Evolutionary conservation across 2,888 invertebrate species (phyloP).

Genomic region (Drosophila leonis): DNA sequence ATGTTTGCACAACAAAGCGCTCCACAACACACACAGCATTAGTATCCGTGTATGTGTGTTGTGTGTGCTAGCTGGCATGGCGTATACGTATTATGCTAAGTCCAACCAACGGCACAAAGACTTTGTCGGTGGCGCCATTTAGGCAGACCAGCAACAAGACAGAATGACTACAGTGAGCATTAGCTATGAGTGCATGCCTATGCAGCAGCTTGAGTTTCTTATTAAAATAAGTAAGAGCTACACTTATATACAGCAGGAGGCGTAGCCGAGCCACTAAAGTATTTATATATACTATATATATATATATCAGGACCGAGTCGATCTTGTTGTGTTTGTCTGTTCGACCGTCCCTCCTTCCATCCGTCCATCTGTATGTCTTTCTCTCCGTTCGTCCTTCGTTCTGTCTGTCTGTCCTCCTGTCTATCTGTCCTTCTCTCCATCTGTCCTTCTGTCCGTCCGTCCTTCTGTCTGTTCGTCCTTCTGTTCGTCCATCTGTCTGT

Average conservation of each 20-base stretch:
- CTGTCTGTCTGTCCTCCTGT: background rate
- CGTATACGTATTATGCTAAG: constrained; percentile 58
- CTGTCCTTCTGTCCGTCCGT: background rate
- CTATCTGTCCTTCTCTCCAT: background rate
- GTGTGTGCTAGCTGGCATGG: constrained; percentile 26
- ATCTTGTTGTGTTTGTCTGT: background rate
- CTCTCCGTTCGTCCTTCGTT: background rate
- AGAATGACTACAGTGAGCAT: constrained; percentile 24
- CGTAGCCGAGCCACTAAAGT: background rate
- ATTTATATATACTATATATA: background rate
- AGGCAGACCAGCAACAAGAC: constrained; percentile 11
- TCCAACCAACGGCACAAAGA: constrained; percentile 62
- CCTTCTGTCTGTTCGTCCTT: background rate
- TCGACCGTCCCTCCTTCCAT: fast-evolving
- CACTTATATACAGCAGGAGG: background rate
- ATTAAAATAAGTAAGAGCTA: background rate
- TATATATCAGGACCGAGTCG: background rate
- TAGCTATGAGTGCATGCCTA: background rate
- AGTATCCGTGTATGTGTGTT: constrained; percentile 3
- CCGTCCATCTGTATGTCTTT: background rate
- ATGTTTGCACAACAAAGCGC: constrained; percentile 79
- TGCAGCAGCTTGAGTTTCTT: background rate
- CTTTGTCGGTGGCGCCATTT: constrained; percentile 67
- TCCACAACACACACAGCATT: constrained; percentile 18
- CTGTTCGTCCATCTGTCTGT: too few relatives aligned